Percentiles rank a stretch among this genome's conserved stretches.
phyloP scores from a whole-genome alignment of 2,797 vertebrate genomes.

The Enteromius radiatus region DNA sequence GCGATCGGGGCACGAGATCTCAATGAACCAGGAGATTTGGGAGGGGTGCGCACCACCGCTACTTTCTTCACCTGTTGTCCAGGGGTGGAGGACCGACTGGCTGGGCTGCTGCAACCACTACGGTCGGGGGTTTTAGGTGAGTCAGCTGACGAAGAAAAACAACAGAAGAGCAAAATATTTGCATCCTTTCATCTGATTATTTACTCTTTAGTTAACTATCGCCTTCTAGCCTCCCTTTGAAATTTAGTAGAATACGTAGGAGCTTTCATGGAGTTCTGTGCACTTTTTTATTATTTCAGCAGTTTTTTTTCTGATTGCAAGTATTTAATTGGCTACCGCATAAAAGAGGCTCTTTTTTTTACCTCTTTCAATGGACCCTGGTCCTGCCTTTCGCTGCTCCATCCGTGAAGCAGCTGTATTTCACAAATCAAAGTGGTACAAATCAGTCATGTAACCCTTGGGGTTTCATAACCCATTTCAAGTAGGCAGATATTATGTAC shows the following conservation, averaged over 20 bases:
- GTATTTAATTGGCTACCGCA: neutral
- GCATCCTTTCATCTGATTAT: neutral
- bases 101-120: constrained; percentile 87
- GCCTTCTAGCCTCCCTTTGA: neutral
- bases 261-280: constrained; percentile 9
- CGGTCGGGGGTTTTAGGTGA: constrained; percentile 83
- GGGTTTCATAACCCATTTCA: constrained; percentile 12
- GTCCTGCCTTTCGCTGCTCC: constrained; percentile 56
- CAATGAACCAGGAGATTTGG: constrained; percentile 86
- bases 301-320: neutral
- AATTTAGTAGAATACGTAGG: neutral
- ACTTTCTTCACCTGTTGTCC: constrained; percentile 81
- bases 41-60: constrained; percentile 89
- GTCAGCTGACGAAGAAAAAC: constrained; percentile 71
- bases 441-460: constrained; percentile 33
- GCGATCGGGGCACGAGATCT: constrained; percentile 80
- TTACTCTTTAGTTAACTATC: neutral
- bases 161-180: neutral
- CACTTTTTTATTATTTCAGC: neutral
- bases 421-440: constrained; percentile 47
- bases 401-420: constrained; percentile 51
- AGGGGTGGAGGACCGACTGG: constrained; percentile 85
- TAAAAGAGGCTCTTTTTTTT: constrained; percentile 32
- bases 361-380: constrained; percentile 56
- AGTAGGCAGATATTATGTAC: constrained; percentile 10